These are phyloP conservation scores for Abramis brama DNA, from an alignment of 2,113 vertebrate genomes.

Conservation along the genomic window DNA sequence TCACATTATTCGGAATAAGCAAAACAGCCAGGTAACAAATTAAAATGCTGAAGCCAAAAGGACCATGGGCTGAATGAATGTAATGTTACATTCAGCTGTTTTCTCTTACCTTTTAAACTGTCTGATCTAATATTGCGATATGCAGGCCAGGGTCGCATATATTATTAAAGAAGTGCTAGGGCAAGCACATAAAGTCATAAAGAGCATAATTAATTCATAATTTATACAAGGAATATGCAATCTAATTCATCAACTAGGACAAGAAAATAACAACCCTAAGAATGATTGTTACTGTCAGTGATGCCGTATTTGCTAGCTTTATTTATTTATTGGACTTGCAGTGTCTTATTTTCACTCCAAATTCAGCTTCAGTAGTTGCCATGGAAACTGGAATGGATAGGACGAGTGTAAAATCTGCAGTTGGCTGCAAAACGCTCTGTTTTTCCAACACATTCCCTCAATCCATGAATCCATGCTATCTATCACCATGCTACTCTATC, in stretches of 20 bases:
- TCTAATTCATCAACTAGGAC: not conserved
- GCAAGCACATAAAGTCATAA: not conserved
- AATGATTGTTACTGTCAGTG: not conserved
- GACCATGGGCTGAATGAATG: not conserved
- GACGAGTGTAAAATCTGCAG: conserved; percentile 53
- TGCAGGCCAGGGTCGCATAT: not conserved
- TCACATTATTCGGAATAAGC: not conserved
- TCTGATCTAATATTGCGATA: not conserved
- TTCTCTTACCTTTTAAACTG: not conserved
- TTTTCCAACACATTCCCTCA: not conserved
- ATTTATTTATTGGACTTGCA: not conserved
- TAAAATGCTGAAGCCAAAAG: not conserved
- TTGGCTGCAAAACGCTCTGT: conserved; percentile 60
- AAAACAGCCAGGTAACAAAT: not conserved
- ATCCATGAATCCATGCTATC: not conserved
- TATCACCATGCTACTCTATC: not conserved
- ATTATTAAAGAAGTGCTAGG: not conserved
- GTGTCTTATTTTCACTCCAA: conserved; percentile 29
- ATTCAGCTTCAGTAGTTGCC: conserved; percentile 64
- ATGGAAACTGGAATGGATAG: conserved; percentile 67
- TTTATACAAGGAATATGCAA: not conserved
- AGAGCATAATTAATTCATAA: not conserved
- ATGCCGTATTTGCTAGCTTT: not conserved
- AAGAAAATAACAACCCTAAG: not conserved
- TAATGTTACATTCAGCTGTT: not conserved